A percentile compares a stretch with the other conserved stretches of the same genome.
phyloP scores from a whole-genome alignment of 2,888 invertebrate genomes.

The Pristionchus japonicus region DNA sequence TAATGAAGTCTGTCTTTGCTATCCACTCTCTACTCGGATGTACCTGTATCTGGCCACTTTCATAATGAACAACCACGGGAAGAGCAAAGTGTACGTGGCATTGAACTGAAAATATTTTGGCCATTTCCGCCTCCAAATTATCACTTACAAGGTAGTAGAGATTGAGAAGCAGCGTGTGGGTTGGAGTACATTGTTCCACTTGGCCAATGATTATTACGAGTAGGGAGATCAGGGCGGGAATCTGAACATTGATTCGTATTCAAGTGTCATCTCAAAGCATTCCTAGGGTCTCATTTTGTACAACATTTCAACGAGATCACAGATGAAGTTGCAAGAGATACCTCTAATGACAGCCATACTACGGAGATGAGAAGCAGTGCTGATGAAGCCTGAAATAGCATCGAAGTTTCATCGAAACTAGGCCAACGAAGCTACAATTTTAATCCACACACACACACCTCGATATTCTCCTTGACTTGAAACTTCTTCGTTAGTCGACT shows the following conservation, averaged over 20 bases:
- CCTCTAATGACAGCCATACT: conserved; percentile 17
- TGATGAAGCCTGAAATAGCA: conserved; percentile 28
- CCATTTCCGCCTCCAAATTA: background rate
- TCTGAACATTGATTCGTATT: conserved; percentile 1
- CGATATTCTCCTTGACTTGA: conserved; percentile 35
- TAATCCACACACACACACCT: background rate
- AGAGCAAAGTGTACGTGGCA: conserved; percentile 18
- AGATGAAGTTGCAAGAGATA: background rate
- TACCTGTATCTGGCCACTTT: background rate
- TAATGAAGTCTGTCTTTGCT: background rate
- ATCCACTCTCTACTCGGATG: too few species aligned
- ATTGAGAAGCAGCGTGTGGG: background rate
- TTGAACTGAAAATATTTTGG: background rate
- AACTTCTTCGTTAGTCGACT: conserved; percentile 20
- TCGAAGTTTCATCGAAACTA: background rate
- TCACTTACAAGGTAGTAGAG: conserved; percentile 15
- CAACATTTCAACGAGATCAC: background rate
- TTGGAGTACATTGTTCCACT: too few species aligned
- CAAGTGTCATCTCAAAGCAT: too few species aligned
- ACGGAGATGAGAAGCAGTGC: background rate
- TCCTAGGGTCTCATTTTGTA: background rate
- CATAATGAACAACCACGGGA: conserved; percentile 27
- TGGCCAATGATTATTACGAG: background rate
- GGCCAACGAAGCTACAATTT: background rate
- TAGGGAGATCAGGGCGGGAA: background rate